These are phyloP conservation scores for Saccostrea glomerata DNA, from an alignment of 1,140 invertebrate genomes.

Conservation along the genomic window DNA sequence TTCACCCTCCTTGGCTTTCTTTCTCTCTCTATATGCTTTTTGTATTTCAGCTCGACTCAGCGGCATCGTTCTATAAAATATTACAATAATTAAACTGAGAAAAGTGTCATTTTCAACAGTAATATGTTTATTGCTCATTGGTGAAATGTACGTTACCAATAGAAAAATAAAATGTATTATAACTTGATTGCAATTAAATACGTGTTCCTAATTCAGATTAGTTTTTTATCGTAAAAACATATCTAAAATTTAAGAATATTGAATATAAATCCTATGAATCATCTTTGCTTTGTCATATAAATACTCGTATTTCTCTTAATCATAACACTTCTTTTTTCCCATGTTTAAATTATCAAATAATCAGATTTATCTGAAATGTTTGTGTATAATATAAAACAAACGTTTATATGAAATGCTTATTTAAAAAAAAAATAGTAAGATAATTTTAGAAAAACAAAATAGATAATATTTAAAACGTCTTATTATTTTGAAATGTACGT, in stretches of 20 bases:
- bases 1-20: constrained; percentile 35
- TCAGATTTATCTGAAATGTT: background rate
- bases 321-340: too few species aligned
- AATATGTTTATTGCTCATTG: too few species aligned
- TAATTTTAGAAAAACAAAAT: background rate
- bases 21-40: constrained; percentile 18
- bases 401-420: background rate
- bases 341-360: background rate
- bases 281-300: background rate
- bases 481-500: constrained; percentile 31
- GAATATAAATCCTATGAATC: background rate
- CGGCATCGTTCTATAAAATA: constrained; percentile 15
- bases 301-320: background rate
- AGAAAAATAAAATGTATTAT: background rate
- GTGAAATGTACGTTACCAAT: constrained; percentile 2
- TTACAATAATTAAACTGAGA: background rate
- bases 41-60: constrained; percentile 39
- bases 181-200: background rate
- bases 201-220: background rate
- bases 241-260: background rate
- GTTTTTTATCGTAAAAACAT: background rate
- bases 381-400: background rate
- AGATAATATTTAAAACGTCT: background rate
- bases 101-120: background rate
- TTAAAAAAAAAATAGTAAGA: background rate